Evolutionary conservation across 2,888 invertebrate species (phyloP), one percentile per base, ranked within the genome.

Genomic region (Agonopterix subpropinquella): DNA sequence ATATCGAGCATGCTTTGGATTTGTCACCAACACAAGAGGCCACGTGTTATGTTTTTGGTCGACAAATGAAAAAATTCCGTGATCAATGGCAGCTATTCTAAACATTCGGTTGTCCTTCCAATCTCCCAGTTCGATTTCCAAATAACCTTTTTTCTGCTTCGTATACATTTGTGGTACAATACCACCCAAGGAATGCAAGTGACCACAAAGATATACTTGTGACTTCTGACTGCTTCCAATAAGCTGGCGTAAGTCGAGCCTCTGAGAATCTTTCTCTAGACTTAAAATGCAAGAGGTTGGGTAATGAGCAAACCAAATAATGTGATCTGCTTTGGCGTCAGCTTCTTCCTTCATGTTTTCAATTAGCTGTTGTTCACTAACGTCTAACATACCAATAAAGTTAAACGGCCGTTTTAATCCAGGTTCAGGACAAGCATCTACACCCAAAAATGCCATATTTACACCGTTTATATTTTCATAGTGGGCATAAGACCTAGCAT

Each of bases 91-190:
- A 55, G 92, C 91, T 46, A 97, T 73, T 41, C 97, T 91, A 81
- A 90, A 96, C 95, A 94, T 90, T 85, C 97, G 90, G 69, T 94
- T 95, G 65, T 95, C 95, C 80, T 96, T 97, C 97, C 97, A 98
- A 83, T 98, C 98, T 8, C 94, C 96, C 48, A 97, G 82, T 81
- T 98, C 98, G 50, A 97, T 86, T 80, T 98, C 98, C 52, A 97
- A 83, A 69, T 91, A 94, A 4, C 97, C 97, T 53, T 91, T 91
- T 61, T 92, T 92, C 67, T 97, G 97, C 59, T 94, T 86, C 1
- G 96, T 94, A 70, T 97, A 96, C 97, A 98, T 97, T 57, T 92
- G 89, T 7, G 94, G 92, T 1, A 96, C 92, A 5, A 93, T 64
- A 4, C 95, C 96, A 42, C 92, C 94, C 67, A 97, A 89, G 1